phyloP scores from a whole-genome alignment of 1,140 invertebrate genomes.

The Gryon sp. region DNA sequence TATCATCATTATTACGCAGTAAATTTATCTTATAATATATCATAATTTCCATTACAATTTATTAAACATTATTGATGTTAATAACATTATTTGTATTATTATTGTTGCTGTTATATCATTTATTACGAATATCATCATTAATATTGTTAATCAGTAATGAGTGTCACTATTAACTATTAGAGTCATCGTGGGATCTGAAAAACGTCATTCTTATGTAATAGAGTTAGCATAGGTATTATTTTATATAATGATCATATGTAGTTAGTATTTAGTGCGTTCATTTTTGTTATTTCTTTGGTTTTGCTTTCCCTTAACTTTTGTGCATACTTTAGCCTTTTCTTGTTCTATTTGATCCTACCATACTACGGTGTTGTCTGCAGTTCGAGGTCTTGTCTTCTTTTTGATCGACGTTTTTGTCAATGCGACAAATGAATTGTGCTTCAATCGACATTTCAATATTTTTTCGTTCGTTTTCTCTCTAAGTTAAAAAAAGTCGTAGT shows the following conservation, averaged over 20 bases:
- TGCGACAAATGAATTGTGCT: conserved; percentile 17
- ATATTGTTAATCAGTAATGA: conserved; percentile 58
- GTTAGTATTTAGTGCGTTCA: conserved; percentile 43
- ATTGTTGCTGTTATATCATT: conserved; percentile 57
- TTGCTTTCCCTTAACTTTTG: neutral
- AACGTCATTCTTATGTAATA: too few relatives aligned
- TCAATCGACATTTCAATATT: conserved; percentile 34
- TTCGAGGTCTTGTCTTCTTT: conserved; percentile 22
- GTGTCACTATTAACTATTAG: conserved; percentile 58
- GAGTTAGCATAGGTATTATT: too few relatives aligned
- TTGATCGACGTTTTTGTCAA: conserved; percentile 20
- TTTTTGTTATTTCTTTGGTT: conserved; percentile 3
- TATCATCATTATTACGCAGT: conserved; percentile 57
- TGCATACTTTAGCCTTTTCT: neutral
- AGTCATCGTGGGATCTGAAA: too few relatives aligned
- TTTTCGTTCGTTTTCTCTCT: conserved; percentile 13
- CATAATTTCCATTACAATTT: conserved; percentile 53
- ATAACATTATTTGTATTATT: conserved; percentile 59
- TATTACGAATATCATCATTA: conserved; percentile 58
- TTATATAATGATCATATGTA: too few relatives aligned
- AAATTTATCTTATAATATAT: conserved; percentile 50
- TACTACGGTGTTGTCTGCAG: conserved; percentile 1
- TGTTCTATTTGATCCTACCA: conserved; percentile 16
- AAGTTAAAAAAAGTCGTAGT: conserved; percentile 10
- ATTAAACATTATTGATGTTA: conserved; percentile 51